Evolutionary conservation across 2,113 vertebrate species (phyloP).

Genomic region (Scomber japonicus): DNA sequence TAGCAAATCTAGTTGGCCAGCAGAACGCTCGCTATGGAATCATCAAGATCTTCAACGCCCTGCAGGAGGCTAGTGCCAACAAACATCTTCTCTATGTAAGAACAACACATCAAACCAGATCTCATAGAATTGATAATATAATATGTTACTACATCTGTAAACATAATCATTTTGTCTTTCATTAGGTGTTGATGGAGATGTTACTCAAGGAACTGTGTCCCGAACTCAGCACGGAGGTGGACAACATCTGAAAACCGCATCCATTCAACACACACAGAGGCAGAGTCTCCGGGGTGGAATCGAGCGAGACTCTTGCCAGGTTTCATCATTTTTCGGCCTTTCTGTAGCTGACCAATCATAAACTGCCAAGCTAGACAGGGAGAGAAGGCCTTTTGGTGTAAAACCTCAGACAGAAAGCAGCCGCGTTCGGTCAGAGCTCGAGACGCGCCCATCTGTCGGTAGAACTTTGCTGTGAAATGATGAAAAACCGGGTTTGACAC

Average conservation of each 20-base stretch:
- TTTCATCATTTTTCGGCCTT: conserved; percentile 45
- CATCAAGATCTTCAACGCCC: conserved; percentile 95
- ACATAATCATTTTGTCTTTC: neutral
- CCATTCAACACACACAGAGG: neutral
- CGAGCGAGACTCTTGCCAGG: no score
- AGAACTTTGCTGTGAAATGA: conserved; percentile 41
- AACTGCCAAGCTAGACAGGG: conserved; percentile 47
- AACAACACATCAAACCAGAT: neutral
- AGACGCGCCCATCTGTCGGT: conserved; percentile 16
- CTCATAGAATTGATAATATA: neutral
- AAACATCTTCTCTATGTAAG: conserved; percentile 98
- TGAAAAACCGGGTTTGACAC: conserved; percentile 6
- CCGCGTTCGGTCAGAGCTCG: conserved; percentile 11
- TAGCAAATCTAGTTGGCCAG: conserved; percentile 96
- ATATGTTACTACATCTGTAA: neutral
- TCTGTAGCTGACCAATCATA: conserved; percentile 61
- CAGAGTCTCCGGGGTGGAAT: no score
- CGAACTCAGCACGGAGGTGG: conserved; percentile 90
- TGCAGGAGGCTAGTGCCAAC: conserved; percentile 97
- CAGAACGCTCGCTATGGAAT: conserved; percentile 97
- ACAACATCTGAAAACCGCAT: conserved; percentile 83
- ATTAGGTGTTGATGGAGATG: conserved; percentile 94
- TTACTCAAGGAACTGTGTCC: conserved; percentile 94
- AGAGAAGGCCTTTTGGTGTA: conserved; percentile 6
- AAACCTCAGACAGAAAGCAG: conserved; percentile 34